Evolutionary conservation across 2,888 invertebrate genomes (phyloP).

Genomic region (Camptogramma bilineatum): DNA sequence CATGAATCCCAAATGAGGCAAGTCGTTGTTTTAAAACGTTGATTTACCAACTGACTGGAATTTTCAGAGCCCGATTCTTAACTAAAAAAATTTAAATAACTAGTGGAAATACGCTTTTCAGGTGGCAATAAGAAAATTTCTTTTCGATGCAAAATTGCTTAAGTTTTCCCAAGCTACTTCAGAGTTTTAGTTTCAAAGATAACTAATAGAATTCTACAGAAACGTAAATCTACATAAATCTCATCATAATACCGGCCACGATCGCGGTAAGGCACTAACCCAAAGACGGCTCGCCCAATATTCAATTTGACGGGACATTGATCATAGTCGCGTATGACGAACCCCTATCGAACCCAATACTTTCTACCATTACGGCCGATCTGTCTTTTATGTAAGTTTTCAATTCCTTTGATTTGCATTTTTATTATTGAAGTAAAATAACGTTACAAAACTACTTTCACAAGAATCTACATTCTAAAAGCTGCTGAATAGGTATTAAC

Average conservation of each 20-base stretch:
- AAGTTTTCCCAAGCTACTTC: not conserved
- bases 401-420: conserved; percentile 48
- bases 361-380: conserved; percentile 56
- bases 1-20: too few species aligned
- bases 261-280: conserved; percentile 33
- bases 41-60: too few species aligned
- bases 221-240: conserved; percentile 27
- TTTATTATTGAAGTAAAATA: conserved; percentile 34
- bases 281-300: conserved; percentile 60
- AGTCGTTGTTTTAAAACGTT: too few species aligned
- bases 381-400: conserved; percentile 49
- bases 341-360: conserved; percentile 60
- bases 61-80: too few species aligned
- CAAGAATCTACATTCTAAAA: conserved; percentile 16
- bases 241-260: conserved; percentile 35
- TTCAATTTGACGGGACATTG: conserved; percentile 77
- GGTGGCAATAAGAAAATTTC: too few species aligned
- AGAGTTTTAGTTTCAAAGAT: not conserved
- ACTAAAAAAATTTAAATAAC: too few species aligned
- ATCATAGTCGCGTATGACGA: conserved; percentile 67
- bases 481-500: conserved; percentile 12
- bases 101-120: too few species aligned
- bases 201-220: conserved; percentile 20
- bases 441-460: conserved; percentile 2
- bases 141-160: too few species aligned